phyloP scores from a whole-genome alignment of 2,888 invertebrate genomes.

The Phaonia tiefii region DNA sequence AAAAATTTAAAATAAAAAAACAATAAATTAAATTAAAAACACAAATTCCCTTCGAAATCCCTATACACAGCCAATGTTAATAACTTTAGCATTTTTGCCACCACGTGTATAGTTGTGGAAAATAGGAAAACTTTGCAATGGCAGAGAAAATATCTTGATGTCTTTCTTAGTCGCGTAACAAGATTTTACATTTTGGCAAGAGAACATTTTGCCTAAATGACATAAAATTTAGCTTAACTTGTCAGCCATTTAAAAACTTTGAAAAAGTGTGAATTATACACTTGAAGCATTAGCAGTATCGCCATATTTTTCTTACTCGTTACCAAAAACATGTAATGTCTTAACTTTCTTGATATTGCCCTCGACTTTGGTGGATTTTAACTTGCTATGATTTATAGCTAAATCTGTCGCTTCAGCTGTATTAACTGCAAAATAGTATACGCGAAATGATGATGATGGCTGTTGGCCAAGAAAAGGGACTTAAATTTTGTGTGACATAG shows the following conservation, averaged over 20 bases:
- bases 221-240: background rate
- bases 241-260: background rate
- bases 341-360: background rate
- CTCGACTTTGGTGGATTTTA: background rate
- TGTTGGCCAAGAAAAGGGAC: background rate
- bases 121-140: background rate
- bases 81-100: background rate
- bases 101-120: background rate
- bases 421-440: background rate
- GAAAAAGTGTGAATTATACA: background rate
- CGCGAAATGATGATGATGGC: conserved; percentile 1
- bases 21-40: too few relatives aligned
- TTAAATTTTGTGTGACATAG: background rate
- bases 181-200: background rate
- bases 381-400: background rate
- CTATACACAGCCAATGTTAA: too few relatives aligned
- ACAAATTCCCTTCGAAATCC: too few relatives aligned
- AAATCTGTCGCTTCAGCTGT: background rate
- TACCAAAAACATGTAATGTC: background rate
- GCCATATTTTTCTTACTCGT: background rate
- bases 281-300: background rate
- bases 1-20: too few relatives aligned
- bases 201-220: conserved; percentile 1
- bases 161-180: background rate
- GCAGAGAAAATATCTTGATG: background rate